phyloP scores from a whole-genome alignment of 1,140 invertebrate species.

The Archivesica marissinica region DNA sequence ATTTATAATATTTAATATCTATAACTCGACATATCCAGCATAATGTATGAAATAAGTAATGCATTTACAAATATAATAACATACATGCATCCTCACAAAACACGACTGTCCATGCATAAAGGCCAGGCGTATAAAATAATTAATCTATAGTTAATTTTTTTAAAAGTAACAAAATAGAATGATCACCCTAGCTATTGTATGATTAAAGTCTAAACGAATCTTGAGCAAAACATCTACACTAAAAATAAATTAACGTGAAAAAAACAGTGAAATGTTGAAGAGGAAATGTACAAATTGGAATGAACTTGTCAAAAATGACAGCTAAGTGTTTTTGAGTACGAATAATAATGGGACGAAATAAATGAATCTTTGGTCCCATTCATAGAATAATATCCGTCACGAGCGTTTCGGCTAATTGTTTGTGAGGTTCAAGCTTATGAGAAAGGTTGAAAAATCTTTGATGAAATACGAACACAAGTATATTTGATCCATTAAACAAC shows the following conservation, averaged over 20 bases:
- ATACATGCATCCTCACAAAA: too few relatives aligned
- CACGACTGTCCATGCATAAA: background rate
- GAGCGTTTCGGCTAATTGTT: conserved; percentile 51
- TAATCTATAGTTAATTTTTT: conserved; percentile 14
- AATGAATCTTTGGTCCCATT: conserved; percentile 49
- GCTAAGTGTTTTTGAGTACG: conserved; percentile 51
- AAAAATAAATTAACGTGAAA: conserved; percentile 63
- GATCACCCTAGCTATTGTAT: conserved; percentile 16
- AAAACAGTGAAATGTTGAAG: conserved; percentile 40
- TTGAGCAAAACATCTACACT: conserved; percentile 60
- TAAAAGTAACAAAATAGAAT: background rate
- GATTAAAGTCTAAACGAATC: conserved; percentile 27
- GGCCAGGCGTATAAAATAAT: background rate
- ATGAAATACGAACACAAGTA: conserved; percentile 58
- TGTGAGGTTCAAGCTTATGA: conserved; percentile 37
- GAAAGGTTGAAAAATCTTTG: conserved; percentile 15
- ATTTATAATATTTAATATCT: conserved; percentile 30
- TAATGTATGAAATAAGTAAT: background rate
- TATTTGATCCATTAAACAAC: conserved; percentile 27
- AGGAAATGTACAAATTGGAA: conserved; percentile 57
- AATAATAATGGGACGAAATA: conserved; percentile 47
- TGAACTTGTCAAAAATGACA: conserved; percentile 56
- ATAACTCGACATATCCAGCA: background rate
- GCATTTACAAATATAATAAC: background rate
- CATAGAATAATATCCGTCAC: conserved; percentile 36